These are phyloP conservation scores for Marcusenius ussheri DNA, from an alignment of 2,113 vertebrate genomes.

Conservation along the genomic window DNA sequence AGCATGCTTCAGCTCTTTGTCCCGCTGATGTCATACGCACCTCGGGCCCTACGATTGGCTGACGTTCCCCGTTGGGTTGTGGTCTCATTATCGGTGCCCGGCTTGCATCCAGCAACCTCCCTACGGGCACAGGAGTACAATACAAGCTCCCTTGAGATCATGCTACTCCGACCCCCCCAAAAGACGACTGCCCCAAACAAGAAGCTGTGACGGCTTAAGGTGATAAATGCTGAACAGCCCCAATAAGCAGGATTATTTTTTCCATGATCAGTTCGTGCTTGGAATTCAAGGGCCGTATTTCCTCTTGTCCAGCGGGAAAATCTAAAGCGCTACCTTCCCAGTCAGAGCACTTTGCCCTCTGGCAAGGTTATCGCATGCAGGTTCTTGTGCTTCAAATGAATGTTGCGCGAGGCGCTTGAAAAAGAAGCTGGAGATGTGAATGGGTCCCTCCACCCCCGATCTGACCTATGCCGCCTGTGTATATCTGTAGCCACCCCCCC, in stretches of 20 bases:
- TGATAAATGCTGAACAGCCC: not conserved
- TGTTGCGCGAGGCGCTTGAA: slow-evolving; percentile 35
- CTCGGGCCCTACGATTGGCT: not conserved
- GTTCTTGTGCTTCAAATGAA: slow-evolving; percentile 45
- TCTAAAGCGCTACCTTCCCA: slow-evolving; percentile 30
- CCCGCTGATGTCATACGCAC: not conserved
- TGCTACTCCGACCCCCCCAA: not conserved
- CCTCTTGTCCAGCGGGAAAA: slow-evolving; percentile 20
- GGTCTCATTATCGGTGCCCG: not conserved
- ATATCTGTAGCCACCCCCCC: slow-evolving; percentile 9
- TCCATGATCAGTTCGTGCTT: not conserved
- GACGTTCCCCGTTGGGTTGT: not conserved
- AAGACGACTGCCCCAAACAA: not conserved
- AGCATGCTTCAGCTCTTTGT: not conserved
- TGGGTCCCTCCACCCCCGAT: slow-evolving; percentile 32
- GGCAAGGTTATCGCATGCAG: slow-evolving; percentile 48
- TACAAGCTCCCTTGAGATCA: not conserved
- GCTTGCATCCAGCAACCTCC: not conserved
- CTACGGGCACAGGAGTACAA: not conserved
- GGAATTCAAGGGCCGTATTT: slow-evolving; percentile 25
- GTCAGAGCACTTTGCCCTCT: slow-evolving; percentile 43
- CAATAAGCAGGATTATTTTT: not conserved
- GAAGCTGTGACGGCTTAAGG: not conserved
- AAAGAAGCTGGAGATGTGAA: slow-evolving; percentile 43
- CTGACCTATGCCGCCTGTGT: slow-evolving; percentile 33